These are phyloP conservation scores for Syrmaticus mikado DNA, from an alignment of 2,113 vertebrate genomes.

Conservation along the genomic window DNA sequence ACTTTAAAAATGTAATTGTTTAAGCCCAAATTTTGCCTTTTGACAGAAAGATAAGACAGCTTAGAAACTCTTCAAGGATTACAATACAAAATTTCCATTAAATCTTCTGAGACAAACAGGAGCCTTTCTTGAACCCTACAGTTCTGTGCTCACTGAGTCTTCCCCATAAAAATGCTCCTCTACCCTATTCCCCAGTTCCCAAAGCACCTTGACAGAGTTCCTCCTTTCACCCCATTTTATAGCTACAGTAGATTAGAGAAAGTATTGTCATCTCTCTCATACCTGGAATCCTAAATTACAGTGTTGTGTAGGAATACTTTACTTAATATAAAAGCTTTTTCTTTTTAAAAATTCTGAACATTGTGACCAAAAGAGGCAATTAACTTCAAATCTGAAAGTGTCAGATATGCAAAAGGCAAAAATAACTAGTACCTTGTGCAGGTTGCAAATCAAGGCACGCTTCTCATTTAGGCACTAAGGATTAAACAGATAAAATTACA, in stretches of 20 bases:
- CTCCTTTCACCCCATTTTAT: not conserved
- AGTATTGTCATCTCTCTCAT: not conserved
- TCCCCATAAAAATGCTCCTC: not conserved
- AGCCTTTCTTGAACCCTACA: not conserved
- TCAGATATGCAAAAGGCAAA: not conserved
- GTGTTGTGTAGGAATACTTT: not conserved
- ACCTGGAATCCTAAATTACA: not conserved
- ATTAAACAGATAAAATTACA: not conserved
- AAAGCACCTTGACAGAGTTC: not conserved
- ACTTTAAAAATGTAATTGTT: not conserved
- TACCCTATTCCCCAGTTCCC: not conserved
- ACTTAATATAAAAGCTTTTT: not conserved
- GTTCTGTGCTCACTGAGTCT: constrained; percentile 14
- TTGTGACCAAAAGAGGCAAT: not conserved
- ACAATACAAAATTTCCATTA: not conserved
- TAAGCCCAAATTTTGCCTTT: not conserved
- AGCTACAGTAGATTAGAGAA: not conserved
- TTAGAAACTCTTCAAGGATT: not conserved
- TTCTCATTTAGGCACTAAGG: not conserved
- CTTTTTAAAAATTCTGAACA: not conserved
- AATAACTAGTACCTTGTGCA: not conserved
- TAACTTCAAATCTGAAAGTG: not conserved
- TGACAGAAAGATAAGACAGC: not conserved
- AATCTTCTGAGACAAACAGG: not conserved
- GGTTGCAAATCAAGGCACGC: not conserved